These are phyloP conservation scores for Hemiprocne comata DNA, from an alignment of 2,113 vertebrate genomes.

Conservation along the genomic window DNA sequence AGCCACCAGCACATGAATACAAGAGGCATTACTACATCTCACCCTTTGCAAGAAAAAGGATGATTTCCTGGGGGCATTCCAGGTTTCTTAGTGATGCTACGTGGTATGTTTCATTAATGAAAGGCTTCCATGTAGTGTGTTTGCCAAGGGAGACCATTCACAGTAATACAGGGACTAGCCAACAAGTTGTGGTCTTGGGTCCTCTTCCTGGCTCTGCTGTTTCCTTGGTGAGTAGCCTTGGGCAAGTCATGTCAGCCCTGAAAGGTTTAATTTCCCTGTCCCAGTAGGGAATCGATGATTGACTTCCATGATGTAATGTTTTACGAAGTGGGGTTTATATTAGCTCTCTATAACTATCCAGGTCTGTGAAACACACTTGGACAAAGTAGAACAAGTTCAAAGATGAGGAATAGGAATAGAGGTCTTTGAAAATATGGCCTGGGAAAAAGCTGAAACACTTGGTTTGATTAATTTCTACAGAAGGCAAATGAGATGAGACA, in stretches of 20 bases:
- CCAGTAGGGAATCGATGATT: neutral
- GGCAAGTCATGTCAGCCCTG: neutral
- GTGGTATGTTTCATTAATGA: neutral
- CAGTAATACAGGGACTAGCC: neutral
- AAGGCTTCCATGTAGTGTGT: neutral
- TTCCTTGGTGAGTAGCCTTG: neutral
- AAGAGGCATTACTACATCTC: neutral
- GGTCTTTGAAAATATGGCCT: neutral
- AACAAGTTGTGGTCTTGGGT: neutral
- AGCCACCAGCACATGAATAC: neutral
- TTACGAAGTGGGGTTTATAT: neutral
- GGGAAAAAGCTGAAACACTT: neutral
- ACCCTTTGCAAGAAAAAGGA: neutral
- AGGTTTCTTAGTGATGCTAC: neutral
- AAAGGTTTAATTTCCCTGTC: neutral
- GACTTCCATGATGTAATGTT: neutral
- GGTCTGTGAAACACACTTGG: neutral
- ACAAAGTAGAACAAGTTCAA: neutral
- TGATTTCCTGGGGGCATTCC: neutral
- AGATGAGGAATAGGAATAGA: neutral
- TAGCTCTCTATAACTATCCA: neutral
- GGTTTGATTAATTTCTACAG: neutral
- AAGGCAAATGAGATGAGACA: conserved; percentile 18
- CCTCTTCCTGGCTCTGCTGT: neutral
- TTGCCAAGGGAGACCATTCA: neutral